phyloP scores from a whole-genome alignment of 2,113 vertebrate species.

The Bos javanicus region DNA sequence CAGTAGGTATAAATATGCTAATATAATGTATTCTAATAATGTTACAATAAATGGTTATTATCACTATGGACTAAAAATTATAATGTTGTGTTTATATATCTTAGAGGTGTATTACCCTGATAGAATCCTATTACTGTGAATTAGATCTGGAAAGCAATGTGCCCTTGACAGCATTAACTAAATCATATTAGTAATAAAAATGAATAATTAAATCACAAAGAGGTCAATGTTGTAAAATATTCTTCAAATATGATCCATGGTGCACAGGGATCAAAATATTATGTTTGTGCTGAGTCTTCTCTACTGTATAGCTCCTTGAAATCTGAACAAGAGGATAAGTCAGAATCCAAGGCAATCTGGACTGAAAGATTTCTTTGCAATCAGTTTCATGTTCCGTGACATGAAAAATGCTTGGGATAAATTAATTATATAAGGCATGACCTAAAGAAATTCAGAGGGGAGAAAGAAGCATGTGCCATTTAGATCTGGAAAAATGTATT shows the following conservation, averaged over 20 bases:
- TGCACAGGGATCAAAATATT: neutral
- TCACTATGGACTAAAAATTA: neutral
- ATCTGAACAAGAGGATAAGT: neutral
- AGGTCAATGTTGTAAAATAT: neutral
- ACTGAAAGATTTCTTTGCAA: neutral
- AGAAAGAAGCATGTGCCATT: neutral
- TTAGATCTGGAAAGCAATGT: conserved; percentile 38
- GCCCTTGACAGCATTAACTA: conserved; percentile 43
- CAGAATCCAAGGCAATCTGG: neutral
- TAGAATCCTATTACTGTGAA: conserved; percentile 21
- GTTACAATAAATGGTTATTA: neutral
- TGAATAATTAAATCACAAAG: conserved; percentile 65
- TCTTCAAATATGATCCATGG: neutral
- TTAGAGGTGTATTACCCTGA: neutral
- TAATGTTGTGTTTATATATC: neutral
- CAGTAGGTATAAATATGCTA: neutral
- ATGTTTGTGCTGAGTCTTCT: neutral
- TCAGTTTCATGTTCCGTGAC: neutral
- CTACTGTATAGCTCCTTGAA: neutral
- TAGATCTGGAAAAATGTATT: neutral
- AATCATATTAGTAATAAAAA: conserved; percentile 62
- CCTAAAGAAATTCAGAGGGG: neutral
- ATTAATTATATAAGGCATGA: neutral
- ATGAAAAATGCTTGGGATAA: neutral
- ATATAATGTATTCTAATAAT: neutral